Percentiles rank a stretch among this genome's conserved stretches.
These are phyloP conservation scores for Lycophotia porphyrea DNA, from an alignment of 2,888 invertebrate species.

Conservation along the genomic window DNA sequence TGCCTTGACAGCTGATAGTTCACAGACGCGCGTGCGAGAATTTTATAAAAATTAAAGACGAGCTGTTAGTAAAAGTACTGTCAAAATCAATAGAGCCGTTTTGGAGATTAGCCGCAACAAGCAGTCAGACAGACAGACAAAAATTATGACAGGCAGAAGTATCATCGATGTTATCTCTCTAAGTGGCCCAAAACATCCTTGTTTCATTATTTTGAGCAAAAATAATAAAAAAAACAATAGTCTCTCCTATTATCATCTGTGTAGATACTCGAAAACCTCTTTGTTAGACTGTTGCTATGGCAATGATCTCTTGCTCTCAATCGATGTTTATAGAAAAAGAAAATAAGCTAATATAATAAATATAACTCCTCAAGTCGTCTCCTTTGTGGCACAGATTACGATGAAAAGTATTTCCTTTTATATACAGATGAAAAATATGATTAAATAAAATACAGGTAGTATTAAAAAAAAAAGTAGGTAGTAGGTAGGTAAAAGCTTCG, in stretches of 20 bases:
- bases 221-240: background rate
- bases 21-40: too few species aligned
- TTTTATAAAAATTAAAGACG: too few species aligned
- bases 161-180: background rate
- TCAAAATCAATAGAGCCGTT: too few species aligned
- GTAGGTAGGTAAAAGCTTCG: background rate
- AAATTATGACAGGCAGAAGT: background rate
- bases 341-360: constrained; percentile 25
- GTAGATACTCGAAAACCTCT: background rate
- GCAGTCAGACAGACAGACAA: too few species aligned
- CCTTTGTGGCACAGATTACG: constrained; percentile 32
- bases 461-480: too few species aligned
- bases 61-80: too few species aligned
- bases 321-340: constrained; percentile 21
- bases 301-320: constrained; percentile 16
- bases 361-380: constrained; percentile 9
- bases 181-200: background rate
- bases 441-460: constrained; percentile 5
- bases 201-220: background rate
- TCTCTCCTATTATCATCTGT: background rate
- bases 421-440: constrained; percentile 3
- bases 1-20: too few species aligned
- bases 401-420: constrained; percentile 18
- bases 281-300: constrained; percentile 22
- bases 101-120: too few species aligned